phyloP scores from a whole-genome alignment of 2,113 vertebrate genomes.

The Anguilla japonica region DNA sequence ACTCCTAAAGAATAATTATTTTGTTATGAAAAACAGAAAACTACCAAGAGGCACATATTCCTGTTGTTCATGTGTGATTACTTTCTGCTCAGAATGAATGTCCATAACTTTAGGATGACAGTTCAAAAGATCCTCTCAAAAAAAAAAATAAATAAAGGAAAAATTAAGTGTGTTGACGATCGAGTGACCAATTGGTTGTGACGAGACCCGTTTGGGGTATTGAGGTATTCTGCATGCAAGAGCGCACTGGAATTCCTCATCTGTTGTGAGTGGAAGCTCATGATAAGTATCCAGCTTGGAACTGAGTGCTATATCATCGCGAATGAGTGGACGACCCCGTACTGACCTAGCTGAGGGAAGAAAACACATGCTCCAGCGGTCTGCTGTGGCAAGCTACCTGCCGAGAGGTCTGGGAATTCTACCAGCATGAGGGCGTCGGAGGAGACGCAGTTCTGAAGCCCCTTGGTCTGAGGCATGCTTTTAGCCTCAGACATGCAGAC shows the following conservation, averaged over 20 bases:
- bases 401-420: constrained; percentile 82
- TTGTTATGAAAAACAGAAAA: constrained; percentile 57
- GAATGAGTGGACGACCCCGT: constrained; percentile 77
- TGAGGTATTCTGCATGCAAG: constrained; percentile 48
- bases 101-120: constrained; percentile 72
- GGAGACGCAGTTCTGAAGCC: constrained; percentile 62
- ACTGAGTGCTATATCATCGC: constrained; percentile 72
- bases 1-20: neutral
- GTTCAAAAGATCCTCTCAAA: constrained; percentile 56
- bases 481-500: neutral
- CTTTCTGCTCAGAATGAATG: constrained; percentile 63
- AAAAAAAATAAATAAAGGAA: constrained; percentile 36
- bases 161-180: constrained; percentile 67
- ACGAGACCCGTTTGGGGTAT: constrained; percentile 52
- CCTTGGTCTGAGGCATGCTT: constrained; percentile 56
- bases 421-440: constrained; percentile 71
- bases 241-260: constrained; percentile 71
- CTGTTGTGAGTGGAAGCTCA: constrained; percentile 60
- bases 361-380: constrained; percentile 87
- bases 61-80: constrained; percentile 55
- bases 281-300: constrained; percentile 67
- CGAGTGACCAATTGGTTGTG: constrained; percentile 67
- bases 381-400: constrained; percentile 80
- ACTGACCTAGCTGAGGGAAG: constrained; percentile 78
- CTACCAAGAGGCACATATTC: constrained; percentile 67